Percentiles rank a stretch among this genome's conserved stretches.
phyloP scores from a whole-genome alignment of 2,888 invertebrate genomes.

The Coenonympha glycerion region DNA sequence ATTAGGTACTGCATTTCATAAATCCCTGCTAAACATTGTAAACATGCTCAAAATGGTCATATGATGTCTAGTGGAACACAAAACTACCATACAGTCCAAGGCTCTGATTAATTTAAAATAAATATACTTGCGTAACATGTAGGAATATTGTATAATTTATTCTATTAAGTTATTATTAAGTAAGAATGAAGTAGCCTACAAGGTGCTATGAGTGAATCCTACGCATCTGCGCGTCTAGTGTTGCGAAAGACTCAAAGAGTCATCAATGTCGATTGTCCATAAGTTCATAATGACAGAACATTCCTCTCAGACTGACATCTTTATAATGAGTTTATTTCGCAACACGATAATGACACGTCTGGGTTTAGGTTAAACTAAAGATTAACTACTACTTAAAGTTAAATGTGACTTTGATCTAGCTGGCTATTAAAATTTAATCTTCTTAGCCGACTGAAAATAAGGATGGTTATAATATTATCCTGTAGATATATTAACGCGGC shows the following conservation, averaged over 20 bases:
- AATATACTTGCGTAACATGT: no score
- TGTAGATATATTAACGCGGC: no score
- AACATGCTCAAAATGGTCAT: no score
- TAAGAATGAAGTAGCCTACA: background rate
- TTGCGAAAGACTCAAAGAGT: conserved; percentile 2
- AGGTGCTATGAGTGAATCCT: background rate
- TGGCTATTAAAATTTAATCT: background rate
- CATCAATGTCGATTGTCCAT: conserved; percentile 3
- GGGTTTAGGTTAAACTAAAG: background rate
- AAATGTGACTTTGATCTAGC: background rate
- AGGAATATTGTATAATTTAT: no score
- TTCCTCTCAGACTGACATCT: conserved; percentile 1
- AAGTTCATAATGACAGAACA: conserved; percentile 1
- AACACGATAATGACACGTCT: background rate
- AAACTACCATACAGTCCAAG: no score
- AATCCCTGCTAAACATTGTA: no score
- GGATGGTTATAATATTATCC: no score
- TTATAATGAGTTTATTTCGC: conserved; percentile 2
- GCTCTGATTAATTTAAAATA: no score
- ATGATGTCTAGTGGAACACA: no score
- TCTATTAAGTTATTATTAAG: conserved; percentile 7
- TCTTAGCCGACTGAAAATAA: background rate
- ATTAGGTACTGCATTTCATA: no score
- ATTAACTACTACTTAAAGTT: conserved; percentile 1
- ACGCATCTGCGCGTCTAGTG: background rate